Evolutionary conservation across 2,113 vertebrate species (phyloP).

Genomic region (Nyctibius bracteatus): DNA sequence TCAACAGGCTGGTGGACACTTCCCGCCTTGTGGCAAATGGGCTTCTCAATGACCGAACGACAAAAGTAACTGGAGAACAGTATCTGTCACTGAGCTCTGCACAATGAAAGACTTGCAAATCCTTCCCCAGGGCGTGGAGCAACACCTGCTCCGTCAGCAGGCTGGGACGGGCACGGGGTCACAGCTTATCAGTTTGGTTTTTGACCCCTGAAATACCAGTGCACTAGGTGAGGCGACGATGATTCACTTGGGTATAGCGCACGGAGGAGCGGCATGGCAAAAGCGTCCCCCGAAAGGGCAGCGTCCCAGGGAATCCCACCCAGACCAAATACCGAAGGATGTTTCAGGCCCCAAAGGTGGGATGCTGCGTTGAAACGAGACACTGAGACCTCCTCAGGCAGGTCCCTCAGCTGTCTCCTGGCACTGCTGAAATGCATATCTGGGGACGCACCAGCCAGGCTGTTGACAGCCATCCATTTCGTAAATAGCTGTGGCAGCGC

Average conservation of each 20-base stretch:
- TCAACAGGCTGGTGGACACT: not conserved
- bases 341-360: not conserved
- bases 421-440: not conserved
- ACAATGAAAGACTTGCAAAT: conserved; percentile 1
- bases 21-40: not conserved
- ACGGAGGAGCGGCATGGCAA: not conserved
- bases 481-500: not conserved
- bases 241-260: accelerated
- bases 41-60: not conserved
- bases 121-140: not conserved
- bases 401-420: not conserved
- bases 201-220: not conserved
- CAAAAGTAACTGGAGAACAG: not conserved
- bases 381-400: not conserved
- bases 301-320: not conserved
- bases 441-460: not conserved
- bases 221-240: not conserved
- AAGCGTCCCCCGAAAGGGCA: not conserved
- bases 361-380: not conserved
- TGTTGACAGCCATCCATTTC: not conserved
- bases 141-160: conserved; percentile 27
- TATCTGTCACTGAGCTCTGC: not conserved
- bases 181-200: not conserved
- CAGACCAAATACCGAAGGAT: not conserved
- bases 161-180: not conserved